Conservation (phyloP, 2,888 invertebrate species). For the Xiphydria camelus region DNA sequence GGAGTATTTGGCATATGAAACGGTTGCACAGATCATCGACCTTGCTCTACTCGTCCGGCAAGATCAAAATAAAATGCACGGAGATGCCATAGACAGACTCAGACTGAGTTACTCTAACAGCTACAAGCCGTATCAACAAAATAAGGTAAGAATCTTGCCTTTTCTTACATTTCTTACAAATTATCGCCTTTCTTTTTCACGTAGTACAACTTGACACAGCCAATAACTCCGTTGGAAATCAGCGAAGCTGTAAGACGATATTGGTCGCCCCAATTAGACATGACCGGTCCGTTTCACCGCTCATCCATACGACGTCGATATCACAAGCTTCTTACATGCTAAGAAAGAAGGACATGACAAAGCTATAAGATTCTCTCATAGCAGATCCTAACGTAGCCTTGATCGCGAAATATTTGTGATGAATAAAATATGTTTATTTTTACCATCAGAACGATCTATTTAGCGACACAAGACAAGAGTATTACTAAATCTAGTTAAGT, state of each 20-base stretch:
- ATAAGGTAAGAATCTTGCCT: conserved; percentile 41
- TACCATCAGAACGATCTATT: background rate
- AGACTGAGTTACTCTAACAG: conserved; percentile 66
- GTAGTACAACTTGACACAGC: conserved; percentile 27
- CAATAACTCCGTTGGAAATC: conserved; percentile 79
- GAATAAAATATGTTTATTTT: too few relatives aligned
- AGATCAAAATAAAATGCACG: conserved; percentile 70
- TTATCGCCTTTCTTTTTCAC: background rate
- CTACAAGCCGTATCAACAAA: conserved; percentile 51
- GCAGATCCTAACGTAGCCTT: too few relatives aligned
- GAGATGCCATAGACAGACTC: conserved; percentile 73
- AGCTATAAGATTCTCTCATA: too few relatives aligned
- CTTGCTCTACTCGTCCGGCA: conserved; percentile 79
- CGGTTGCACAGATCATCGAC: conserved; percentile 86
- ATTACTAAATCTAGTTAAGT: too few relatives aligned
- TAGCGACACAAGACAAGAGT: background rate
- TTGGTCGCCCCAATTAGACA: conserved; percentile 64
- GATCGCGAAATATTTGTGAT: background rate
- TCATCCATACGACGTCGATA: conserved; percentile 46
- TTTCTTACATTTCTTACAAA: too few relatives aligned
- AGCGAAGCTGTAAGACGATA: conserved; percentile 80
- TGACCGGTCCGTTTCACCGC: conserved; percentile 51
- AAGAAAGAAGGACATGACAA: conserved; percentile 9
- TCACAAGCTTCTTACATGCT: conserved; percentile 48
- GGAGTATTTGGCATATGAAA: conserved; percentile 86